A percentile compares a stretch with the other conserved stretches of the same genome.
Evolutionary conservation across 2,113 vertebrate species (phyloP).

Genomic region (Barnardius zonarius): DNA sequence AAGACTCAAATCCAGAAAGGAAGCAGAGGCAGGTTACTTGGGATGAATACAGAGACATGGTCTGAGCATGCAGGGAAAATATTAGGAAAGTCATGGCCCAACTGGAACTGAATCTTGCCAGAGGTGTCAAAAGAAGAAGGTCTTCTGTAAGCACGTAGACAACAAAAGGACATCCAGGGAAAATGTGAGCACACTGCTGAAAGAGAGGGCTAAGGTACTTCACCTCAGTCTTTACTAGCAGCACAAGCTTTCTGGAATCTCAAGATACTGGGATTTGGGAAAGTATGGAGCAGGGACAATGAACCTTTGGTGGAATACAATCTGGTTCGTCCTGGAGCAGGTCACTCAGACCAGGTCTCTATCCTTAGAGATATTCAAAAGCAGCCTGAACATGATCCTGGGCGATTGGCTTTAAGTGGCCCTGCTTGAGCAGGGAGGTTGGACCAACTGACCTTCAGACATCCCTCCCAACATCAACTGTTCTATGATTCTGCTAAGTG

Average conservation of each 20-base stretch:
- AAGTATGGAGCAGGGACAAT: background rate
- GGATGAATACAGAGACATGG: background rate
- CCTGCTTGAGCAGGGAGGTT: background rate
- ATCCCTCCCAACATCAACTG: background rate
- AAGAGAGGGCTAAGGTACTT: background rate
- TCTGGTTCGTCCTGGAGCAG: background rate
- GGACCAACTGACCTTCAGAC: background rate
- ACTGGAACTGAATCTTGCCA: background rate
- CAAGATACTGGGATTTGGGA: background rate
- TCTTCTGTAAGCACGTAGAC: background rate
- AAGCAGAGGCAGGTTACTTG: background rate
- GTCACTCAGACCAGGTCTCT: background rate
- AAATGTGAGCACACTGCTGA: background rate
- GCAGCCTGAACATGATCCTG: too few relatives aligned
- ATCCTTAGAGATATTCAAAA: background rate
- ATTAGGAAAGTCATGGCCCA: background rate
- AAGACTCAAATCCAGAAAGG: background rate
- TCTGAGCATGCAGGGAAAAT: background rate
- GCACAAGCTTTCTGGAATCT: background rate
- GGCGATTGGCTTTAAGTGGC: background rate
- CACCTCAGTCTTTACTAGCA: background rate
- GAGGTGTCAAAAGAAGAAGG: background rate
- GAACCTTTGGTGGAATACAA: background rate
- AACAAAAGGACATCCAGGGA: background rate
- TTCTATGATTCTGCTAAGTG: background rate